phyloP scores from a whole-genome alignment of 2,113 vertebrate species.

The Hypanus sabinus region DNA sequence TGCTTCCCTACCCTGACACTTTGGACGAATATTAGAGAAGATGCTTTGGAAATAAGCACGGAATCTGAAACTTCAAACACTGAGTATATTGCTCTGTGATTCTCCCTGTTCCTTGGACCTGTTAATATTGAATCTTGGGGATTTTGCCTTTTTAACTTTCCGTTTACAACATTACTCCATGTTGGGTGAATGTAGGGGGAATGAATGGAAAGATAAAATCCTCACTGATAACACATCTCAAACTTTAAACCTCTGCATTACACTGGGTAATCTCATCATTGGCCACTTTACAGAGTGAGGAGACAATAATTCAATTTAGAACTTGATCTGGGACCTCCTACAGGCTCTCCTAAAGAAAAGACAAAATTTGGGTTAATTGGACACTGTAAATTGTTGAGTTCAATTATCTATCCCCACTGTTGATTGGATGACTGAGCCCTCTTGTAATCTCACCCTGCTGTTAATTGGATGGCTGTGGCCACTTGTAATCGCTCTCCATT shows the following conservation, averaged over 20 bases:
- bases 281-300: not conserved
- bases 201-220: not conserved
- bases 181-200: not conserved
- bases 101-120: not conserved
- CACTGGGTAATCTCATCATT: not conserved
- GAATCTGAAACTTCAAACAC: not conserved
- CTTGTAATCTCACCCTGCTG: too few relatives aligned
- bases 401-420: not conserved
- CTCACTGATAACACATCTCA: not conserved
- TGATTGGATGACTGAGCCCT: too few relatives aligned
- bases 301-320: not conserved
- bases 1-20: not conserved
- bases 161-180: not conserved
- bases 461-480: too few relatives aligned
- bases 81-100: not conserved
- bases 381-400: not conserved
- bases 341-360: not conserved
- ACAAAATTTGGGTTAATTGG: not conserved
- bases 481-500: too few relatives aligned
- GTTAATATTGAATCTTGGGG: not conserved
- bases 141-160: not conserved
- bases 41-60: not conserved
- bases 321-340: not conserved
- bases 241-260: not conserved
- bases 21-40: constrained; percentile 5